Conservation (phyloP, 2,113 vertebrate genomes). For the Calidris pygmaea region DNA sequence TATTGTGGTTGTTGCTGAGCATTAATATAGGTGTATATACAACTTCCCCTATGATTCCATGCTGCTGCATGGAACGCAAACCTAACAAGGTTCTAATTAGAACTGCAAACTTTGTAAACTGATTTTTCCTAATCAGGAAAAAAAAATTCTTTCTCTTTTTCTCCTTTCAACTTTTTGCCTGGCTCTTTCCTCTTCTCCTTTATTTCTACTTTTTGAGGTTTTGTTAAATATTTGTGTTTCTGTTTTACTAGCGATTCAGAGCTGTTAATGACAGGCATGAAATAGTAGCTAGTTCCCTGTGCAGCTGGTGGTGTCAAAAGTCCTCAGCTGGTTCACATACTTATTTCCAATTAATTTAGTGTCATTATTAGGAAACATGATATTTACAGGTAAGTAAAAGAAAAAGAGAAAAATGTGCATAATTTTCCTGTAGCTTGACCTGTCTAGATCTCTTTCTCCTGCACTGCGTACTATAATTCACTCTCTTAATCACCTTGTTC, state of each 20-base stretch:
- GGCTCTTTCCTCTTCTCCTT: not conserved
- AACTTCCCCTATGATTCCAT: not conserved
- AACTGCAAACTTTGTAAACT: not conserved
- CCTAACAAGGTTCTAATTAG: not conserved
- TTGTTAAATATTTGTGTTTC: not conserved
- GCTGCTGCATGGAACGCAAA: not conserved
- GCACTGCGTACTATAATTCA: not conserved
- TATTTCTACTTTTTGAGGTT: not conserved
- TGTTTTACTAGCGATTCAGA: not conserved
- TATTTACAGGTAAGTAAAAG: not conserved
- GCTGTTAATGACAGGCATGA: not conserved
- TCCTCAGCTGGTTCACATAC: not conserved
- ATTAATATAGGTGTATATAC: not conserved
- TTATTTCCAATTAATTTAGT: not conserved
- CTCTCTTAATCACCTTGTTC: not conserved
- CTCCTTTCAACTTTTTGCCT: not conserved
- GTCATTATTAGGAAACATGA: not conserved
- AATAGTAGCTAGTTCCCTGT: rapidly evolving
- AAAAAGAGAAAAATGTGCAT: not conserved
- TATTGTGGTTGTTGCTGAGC: not conserved
- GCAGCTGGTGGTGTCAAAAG: not conserved
- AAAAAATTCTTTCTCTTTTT: not conserved
- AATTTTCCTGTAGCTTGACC: not conserved
- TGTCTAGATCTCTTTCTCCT: not conserved
- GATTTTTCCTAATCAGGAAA: not conserved